A percentile compares a stretch with the other conserved stretches of the same genome.
phyloP scores from a whole-genome alignment of 2,113 vertebrate genomes.

The Diadophis punctatus region DNA sequence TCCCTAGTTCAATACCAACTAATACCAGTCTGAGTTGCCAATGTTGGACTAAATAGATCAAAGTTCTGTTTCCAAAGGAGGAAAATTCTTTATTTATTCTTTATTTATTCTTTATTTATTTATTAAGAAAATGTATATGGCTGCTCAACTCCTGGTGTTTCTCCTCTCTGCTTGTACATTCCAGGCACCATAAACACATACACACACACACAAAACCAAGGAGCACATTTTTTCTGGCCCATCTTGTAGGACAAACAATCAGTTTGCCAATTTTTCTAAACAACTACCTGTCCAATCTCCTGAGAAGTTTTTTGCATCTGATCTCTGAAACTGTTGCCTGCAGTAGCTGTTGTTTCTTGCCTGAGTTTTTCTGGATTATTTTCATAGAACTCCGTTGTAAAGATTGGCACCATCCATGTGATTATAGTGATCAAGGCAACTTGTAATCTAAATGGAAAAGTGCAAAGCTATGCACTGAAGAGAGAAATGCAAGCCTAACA shows the following conservation, averaged over 20 bases:
- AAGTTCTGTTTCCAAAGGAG: neutral
- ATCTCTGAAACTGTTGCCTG: neutral
- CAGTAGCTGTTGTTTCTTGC: neutral
- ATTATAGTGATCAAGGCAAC: constrained; percentile 2
- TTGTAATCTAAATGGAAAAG: constrained; percentile 2
- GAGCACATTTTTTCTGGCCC: neutral
- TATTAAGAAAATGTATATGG: neutral
- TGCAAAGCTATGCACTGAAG: neutral
- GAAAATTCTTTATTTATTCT: neutral
- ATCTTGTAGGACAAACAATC: neutral
- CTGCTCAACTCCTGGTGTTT: neutral
- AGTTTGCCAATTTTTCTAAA: neutral
- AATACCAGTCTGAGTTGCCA: neutral
- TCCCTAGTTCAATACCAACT: neutral
- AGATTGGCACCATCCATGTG: neutral
- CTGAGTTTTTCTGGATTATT: neutral
- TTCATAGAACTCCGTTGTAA: neutral
- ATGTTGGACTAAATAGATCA: neutral
- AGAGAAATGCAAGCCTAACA: neutral
- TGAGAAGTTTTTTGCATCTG: neutral
- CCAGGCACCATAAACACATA: neutral
- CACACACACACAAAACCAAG: neutral
- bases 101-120: neutral
- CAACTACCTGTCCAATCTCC: neutral
- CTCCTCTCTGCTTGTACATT: neutral